A percentile compares a stretch with the other conserved stretches of the same genome.
These are phyloP conservation scores for Anthoscopus minutus DNA, from an alignment of 2,113 vertebrate species.

Conservation along the genomic window DNA sequence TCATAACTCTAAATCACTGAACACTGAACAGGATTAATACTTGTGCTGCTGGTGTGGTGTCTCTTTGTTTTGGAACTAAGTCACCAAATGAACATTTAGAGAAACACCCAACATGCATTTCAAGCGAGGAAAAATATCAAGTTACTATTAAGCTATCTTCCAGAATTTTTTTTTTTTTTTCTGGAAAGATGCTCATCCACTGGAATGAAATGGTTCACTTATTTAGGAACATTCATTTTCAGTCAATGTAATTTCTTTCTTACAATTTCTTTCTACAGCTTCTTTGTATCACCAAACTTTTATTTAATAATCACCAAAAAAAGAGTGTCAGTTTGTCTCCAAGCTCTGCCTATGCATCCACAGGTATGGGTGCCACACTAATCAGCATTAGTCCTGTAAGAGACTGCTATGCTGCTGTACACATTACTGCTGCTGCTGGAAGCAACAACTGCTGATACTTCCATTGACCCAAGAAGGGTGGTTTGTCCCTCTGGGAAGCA, in stretches of 20 bases:
- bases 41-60: neutral
- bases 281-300: neutral
- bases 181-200: neutral
- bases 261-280: too few species aligned
- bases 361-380: neutral
- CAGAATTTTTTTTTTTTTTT: neutral
- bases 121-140: conserved; percentile 23
- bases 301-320: neutral
- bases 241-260: neutral
- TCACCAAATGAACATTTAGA: neutral
- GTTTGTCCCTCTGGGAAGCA: neutral
- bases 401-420: neutral
- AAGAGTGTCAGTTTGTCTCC: neutral
- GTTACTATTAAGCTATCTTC: neutral
- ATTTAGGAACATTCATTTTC: neutral
- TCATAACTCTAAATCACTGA: conserved; percentile 15
- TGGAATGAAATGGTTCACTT: neutral
- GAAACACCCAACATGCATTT: neutral
- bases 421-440: neutral
- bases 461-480: neutral
- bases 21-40: neutral
- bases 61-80: neutral
- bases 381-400: neutral
- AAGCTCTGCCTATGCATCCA: neutral
- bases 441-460: neutral